Percentiles rank a stretch among this genome's conserved stretches.
Conservation (phyloP, 2,888 invertebrate species). For the Poecilobothrus nobilitatus region DNA sequence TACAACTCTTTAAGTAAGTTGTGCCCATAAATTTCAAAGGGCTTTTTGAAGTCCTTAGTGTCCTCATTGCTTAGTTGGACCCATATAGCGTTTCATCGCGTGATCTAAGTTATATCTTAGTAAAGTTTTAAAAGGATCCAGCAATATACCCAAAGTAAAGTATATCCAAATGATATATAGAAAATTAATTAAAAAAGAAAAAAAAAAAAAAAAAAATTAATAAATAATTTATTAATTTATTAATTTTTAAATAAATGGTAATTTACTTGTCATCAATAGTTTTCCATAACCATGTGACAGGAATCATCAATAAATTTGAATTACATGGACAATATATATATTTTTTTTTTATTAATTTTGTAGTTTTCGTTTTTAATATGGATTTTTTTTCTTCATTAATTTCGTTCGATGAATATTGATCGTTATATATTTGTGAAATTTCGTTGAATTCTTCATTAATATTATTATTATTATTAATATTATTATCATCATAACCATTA, state of each 20-base stretch:
- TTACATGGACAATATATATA: background rate
- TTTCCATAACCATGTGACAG: constrained; percentile 20
- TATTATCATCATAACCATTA: background rate
- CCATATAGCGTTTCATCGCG: no score
- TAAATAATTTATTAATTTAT: no score
- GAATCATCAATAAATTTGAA: constrained; percentile 7
- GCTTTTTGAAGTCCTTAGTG: no score
- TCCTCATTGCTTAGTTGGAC: no score
- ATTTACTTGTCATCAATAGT: constrained; percentile 10
- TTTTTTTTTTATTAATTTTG: background rate
- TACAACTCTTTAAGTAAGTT: no score
- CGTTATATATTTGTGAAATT: background rate
- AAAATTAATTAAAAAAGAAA: no score
- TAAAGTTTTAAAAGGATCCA: no score
- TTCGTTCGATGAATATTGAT: background rate
- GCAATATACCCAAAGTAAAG: no score
- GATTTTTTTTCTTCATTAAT: background rate
- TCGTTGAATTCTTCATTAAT: background rate
- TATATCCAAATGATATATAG: no score
- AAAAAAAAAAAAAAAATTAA: no score
- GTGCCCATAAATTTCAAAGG: no score
- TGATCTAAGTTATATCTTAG: no score
- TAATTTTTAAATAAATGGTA: background rate
- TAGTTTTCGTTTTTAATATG: background rate
- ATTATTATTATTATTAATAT: background rate